Base-by-base conservation (phyloP, 2,888 invertebrate species). In the Aradus depressus region DNA sequence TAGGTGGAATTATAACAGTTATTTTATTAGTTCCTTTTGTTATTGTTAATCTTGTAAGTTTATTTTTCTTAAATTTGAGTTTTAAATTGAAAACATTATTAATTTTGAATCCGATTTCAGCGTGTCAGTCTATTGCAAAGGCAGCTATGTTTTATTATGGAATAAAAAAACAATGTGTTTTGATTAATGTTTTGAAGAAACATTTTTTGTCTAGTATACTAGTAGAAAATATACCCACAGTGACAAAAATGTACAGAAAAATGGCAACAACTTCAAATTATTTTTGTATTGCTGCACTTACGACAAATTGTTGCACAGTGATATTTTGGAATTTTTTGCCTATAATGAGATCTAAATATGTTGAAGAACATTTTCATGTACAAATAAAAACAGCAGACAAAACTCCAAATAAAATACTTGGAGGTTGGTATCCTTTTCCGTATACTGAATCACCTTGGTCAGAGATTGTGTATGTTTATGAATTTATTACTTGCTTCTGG, bases 181-280 rank as follows among this genome's bases (percentile, higher is more conserved):
- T 51, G 22, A 21, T 51, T 34, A 31, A 44, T n/a, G 18, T 51
- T 21, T 26, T 51, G 44, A 51, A 37, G 28, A 51, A 37, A 18
- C 31, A 51, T 19, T 51, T 26, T 16, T 26, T 44, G 35, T 10
- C n/a, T 3, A 43, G 44, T 44, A 25, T 38, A 19, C 48, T 38
- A 23, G 43, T 34, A 2, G 38, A 16, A 8, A 35, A 51, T 16
- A 3, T 19, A 37, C 12, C 21, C 16, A 14, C n/a, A 10, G 42
- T n/a, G n/a, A n/a, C n/a, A n/a, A n/a, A n/a, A n/a, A n/a, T n/a
- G n/a, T n/a, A n/a, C n/a, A n/a, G n/a, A n/a, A n/a, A n/a, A n/a
- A n/a, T n/a, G n/a, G n/a, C n/a, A n/a, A n/a, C n/a, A n/a, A n/a
- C n/a, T n/a, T n/a, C n/a, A n/a, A n/a, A n/a, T n/a, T n/a, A n/a